Percentiles rank a stretch among this genome's conserved stretches.
phyloP scores from a whole-genome alignment of 2,113 vertebrate genomes.

The Bubo blakistoni region DNA sequence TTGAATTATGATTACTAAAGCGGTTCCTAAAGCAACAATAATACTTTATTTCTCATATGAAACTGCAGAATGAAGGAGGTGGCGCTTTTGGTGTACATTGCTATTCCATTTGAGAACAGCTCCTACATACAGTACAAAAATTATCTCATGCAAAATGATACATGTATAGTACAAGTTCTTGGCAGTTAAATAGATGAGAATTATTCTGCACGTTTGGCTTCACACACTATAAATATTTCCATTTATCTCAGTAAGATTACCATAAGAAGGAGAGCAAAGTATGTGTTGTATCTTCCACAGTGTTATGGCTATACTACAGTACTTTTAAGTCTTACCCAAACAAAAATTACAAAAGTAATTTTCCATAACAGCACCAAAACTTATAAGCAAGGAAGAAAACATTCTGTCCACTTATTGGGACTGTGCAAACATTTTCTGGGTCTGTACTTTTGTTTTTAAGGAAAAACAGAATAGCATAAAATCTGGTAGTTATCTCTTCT shows the following conservation, averaged over 20 bases:
- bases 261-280: neutral
- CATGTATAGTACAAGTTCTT: neutral
- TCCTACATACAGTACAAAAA: neutral
- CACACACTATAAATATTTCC: neutral
- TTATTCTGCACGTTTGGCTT: neutral
- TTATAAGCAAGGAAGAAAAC: neutral
- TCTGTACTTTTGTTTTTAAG: neutral
- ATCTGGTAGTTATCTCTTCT: neutral
- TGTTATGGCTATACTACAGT: neutral
- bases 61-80: constrained; percentile 11
- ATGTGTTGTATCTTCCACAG: neutral
- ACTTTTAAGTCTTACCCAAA: neutral
- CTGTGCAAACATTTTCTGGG: neutral
- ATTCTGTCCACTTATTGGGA: neutral
- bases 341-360: neutral
- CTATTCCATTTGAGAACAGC: neutral
- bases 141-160: neutral
- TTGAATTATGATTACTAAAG: constrained; percentile 43
- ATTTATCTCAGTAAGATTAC: neutral
- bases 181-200: neutral
- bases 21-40: constrained; percentile 15
- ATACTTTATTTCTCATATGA: constrained; percentile 29
- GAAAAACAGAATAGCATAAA: neutral
- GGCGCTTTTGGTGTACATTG: neutral
- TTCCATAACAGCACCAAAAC: neutral